Base-by-base conservation (phyloP, 2,888 invertebrate species). In the Lasioglossum villosulum region DNA sequence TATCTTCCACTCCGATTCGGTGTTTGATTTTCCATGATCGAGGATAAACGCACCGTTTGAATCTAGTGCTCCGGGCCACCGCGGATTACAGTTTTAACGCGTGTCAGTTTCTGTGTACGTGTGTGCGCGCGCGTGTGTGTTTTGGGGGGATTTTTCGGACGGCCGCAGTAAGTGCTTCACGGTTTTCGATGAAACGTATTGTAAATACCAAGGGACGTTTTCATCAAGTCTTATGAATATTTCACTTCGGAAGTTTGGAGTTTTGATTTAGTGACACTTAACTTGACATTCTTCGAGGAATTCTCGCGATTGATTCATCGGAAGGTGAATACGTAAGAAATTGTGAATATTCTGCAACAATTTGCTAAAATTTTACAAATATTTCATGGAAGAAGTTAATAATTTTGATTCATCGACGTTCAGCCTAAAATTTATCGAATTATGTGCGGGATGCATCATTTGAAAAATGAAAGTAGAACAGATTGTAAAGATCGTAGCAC, bases 61-160 rank as follows among this genome's bases (percentile, higher is more conserved):
- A 56, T 56, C 12, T 12, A n/a, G 56, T 56, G 56, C 56, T 56
- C n/a, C n/a, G n/a, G n/a, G 12, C n/a, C 56, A 56, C 56, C n/a
- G 56, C 56, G 56, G n/a, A 56, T n/a, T 56, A 12, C 12, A n/a
- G 56, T 56, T n/a, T 12, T n/a, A 4, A n/a, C 12, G 8, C n/a
- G 56, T 1, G 12, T n/a, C n/a, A 12, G n/a, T n/a, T 1, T 12
- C 12, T 56, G 12, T 56, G 56, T n/a, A 8, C 3, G 10, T 56
- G 8, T 19, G 45, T 56, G n/a, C 0, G 10, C 10, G n/a, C 0
- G 3, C 10, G 10, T 0, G n/a, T 0, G 10, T 12, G 56, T 12
- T n/a, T 1, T 59, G 27, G 2, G 4, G 10, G 30, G 5, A 27
- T 30, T 16, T 63, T 63, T 30, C 5, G 16, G 27, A 30, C 30